A percentile compares a stretch with the other conserved stretches of the same genome.
Evolutionary conservation across 2,888 invertebrate species (phyloP).

Genomic region (Ophonus ardosiacus): DNA sequence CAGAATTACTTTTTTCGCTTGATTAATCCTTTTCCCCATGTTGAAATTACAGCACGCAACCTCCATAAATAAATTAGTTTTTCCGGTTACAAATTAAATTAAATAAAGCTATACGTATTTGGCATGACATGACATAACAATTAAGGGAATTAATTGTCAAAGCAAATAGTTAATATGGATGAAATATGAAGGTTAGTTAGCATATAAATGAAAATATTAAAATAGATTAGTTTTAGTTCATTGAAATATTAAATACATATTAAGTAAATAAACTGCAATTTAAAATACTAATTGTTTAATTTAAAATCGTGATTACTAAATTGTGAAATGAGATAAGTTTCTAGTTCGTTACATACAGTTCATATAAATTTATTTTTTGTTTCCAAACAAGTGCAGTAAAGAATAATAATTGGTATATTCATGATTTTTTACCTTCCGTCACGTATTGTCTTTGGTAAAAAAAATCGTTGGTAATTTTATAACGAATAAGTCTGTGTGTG

Average conservation of each 20-base stretch:
- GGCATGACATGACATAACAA: not conserved
- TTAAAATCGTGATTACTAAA: not conserved
- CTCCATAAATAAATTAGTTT: not conserved
- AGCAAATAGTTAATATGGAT: not conserved
- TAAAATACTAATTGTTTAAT: not conserved
- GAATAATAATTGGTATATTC: no score
- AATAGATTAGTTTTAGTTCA: not conserved
- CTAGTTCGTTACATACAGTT: no score
- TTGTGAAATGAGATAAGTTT: not conserved
- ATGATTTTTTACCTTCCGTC: no score
- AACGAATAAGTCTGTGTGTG: no score
- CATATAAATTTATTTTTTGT: no score
- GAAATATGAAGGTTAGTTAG: not conserved
- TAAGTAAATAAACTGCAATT: not conserved
- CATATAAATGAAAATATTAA: not conserved
- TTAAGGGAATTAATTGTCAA: not conserved
- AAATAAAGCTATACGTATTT: not conserved
- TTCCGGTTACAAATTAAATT: not conserved
- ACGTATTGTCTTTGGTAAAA: no score
- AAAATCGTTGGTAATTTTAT: no score
- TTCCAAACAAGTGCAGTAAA: no score
- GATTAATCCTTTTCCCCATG: not conserved
- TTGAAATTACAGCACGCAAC: conserved; percentile 1
- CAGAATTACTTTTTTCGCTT: not conserved
- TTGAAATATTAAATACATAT: not conserved